Evolutionary conservation across 2,797 vertebrate species (phyloP).

Genomic region (Pipistrellus kuhlii): DNA sequence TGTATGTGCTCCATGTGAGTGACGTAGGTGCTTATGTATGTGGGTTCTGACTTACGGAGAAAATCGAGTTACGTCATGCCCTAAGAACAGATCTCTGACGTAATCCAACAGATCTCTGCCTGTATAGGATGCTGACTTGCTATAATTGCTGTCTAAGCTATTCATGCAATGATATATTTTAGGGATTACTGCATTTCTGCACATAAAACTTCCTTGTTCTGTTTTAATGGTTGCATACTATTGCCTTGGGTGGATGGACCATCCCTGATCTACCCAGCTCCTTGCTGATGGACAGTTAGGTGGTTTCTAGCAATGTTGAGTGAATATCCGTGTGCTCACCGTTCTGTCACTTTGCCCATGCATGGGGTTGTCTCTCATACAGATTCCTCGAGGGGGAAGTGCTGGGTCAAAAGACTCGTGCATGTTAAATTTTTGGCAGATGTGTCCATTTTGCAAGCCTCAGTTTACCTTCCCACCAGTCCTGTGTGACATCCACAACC

Average conservation of each 20-base stretch:
- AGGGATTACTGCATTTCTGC: not conserved
- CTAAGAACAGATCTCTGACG: no score
- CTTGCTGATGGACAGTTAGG: rapidly evolving
- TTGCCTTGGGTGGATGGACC: not conserved
- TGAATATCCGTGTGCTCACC: not conserved
- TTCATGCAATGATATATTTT: not conserved
- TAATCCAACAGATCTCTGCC: no score
- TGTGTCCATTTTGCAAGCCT: not conserved
- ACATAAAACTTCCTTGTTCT: not conserved
- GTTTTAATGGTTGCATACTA: not conserved
- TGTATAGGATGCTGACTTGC: not conserved
- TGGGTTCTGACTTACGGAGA: no score
- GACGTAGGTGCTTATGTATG: no score
- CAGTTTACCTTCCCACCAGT: not conserved
- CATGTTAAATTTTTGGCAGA: not conserved
- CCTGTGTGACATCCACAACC: not conserved
- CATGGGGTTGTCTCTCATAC: rapidly evolving
- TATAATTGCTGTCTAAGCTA: not conserved
- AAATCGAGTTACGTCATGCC: no score
- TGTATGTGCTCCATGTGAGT: no score
- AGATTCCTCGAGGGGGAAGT: not conserved
- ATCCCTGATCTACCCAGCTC: rapidly evolving
- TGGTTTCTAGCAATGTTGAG: not conserved
- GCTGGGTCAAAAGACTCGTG: not conserved
- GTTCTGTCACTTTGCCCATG: rapidly evolving